Base-by-base conservation (phyloP, 1,140 invertebrate genomes). In the Pogonomyrmex californicus region DNA sequence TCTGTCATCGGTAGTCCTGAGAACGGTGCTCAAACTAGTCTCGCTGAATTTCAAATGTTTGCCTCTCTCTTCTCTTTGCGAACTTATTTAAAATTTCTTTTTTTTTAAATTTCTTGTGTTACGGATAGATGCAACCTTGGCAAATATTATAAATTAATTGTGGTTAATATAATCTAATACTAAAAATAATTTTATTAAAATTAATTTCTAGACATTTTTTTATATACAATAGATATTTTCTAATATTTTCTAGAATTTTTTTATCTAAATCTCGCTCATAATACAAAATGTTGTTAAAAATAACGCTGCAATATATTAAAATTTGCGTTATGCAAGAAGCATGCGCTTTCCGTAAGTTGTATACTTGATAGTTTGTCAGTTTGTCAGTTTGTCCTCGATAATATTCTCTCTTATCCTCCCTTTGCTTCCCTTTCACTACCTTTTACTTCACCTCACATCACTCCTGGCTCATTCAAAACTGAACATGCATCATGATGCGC, bases 1-100 rank as follows among this genome's bases (percentile, higher is more conserved):
- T 36, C 88, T 90, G 89, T 90, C 88, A 86, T 71, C 73, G 58
- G 4, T 30, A 70, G 66, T 51, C 88, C 73, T 90, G 86, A 79
- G 56, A 71, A 82, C 23, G 17, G 36, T 4, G 10, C 41, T 41
- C 30, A 4, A 17, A 60, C 41, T 83, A 44, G 41, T 62, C 54
- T 33, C 56, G 70, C 47, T 36, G 49, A 87, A 66, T 82, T 47
- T 4, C 47, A 30, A 23, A 23, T 12, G 9, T 41, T 44, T 7
- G 17, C 7, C 4, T 38, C 62, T 41, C 33, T 63, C 54, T 77
- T 30, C 65, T 58, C 60, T 12, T 33, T n/a, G 3, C 33, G 41
- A 76, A 87, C 44, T 66, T 73, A 78, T n/a, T n/a, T n/a, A n/a
- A n/a, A n/a, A n/a, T n/a, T n/a, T n/a, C n/a, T n/a, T 33, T 23